phyloP scores from a whole-genome alignment of 2,797 vertebrate species.

The Cygnus olor region DNA sequence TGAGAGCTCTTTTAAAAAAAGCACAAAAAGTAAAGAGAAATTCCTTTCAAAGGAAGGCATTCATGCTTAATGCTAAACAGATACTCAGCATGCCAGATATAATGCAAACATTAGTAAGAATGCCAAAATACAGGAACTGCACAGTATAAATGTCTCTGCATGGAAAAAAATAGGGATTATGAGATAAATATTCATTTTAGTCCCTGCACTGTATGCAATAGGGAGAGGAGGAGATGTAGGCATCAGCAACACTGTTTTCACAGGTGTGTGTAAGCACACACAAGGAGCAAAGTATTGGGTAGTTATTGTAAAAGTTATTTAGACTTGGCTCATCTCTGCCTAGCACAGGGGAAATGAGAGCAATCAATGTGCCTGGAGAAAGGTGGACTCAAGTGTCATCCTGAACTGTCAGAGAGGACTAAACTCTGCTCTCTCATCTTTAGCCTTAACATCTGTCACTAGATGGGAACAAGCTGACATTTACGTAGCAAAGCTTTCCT shows the following conservation, averaged over 20 bases:
- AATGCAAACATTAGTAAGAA: neutral
- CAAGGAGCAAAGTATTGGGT: neutral
- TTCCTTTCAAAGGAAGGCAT: constrained; percentile 2
- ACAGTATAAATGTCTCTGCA: neutral
- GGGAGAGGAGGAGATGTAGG: neutral
- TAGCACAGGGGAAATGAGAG: neutral
- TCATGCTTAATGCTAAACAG: constrained; percentile 47
- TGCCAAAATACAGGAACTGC: neutral
- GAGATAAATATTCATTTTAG: neutral
- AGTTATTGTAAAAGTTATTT: neutral
- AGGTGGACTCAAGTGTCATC: neutral
- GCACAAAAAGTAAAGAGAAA: constrained; percentile 29
- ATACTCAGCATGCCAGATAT: neutral
- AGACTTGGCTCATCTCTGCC: neutral
- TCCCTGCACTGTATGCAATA: neutral
- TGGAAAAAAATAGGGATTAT: neutral
- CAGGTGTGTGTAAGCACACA: neutral
- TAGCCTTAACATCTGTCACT: constrained; percentile 11
- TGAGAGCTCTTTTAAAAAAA: neutral
- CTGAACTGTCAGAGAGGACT: neutral
- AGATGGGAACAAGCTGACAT: neutral
- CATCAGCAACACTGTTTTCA: neutral
- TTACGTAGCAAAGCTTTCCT: neutral
- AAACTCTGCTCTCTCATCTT: neutral
- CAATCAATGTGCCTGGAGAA: neutral